A percentile compares a stretch with the other conserved stretches of the same genome.
These are phyloP conservation scores for Micromesistius poutassou DNA, from an alignment of 2,797 vertebrate species.

Conservation along the genomic window DNA sequence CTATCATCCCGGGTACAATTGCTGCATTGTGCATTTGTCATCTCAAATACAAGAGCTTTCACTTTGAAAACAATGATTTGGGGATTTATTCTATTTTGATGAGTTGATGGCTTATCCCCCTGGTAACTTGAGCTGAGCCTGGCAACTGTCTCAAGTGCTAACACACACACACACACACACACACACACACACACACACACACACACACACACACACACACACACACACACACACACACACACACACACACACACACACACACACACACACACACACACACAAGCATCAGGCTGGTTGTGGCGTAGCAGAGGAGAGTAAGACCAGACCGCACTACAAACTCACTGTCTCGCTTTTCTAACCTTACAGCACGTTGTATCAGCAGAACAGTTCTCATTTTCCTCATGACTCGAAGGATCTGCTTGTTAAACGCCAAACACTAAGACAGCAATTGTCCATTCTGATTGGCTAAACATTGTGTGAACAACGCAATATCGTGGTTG, in stretches of 20 bases:
- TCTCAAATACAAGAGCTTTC: neutral
- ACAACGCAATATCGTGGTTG: neutral
- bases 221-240: neutral
- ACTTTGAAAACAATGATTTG: neutral
- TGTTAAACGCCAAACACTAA: too few relatives aligned
- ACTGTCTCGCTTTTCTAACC: too few relatives aligned
- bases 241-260: neutral
- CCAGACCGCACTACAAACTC: too few relatives aligned
- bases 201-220: neutral
- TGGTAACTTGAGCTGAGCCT: neutral
- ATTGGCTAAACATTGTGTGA: neutral
- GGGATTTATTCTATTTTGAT: neutral
- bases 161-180: neutral
- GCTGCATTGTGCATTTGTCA: neutral
- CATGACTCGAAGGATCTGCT: too few relatives aligned
- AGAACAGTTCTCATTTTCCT: too few relatives aligned
- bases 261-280: conserved; percentile 2
- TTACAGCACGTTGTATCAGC: too few relatives aligned
- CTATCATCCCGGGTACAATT: neutral
- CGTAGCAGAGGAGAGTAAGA: neutral
- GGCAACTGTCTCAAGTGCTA: neutral
- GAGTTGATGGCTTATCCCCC: neutral
- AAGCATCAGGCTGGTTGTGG: neutral
- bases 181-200: neutral
- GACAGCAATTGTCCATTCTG: neutral